Conservation (phyloP, 1,140 invertebrate species). For the Drosophila lacteicornis region DNA sequence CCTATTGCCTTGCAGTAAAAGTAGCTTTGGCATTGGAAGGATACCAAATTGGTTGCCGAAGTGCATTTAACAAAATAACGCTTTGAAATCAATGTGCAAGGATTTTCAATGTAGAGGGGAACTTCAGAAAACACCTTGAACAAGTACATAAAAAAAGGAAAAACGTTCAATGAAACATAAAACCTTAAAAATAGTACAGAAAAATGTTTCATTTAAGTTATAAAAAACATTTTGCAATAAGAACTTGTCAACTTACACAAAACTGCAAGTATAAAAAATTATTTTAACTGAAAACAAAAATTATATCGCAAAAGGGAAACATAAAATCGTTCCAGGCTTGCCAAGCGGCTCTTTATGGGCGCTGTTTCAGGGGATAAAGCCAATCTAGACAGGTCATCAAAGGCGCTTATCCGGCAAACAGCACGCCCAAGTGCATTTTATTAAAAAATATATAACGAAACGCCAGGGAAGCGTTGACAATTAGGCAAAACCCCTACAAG, state of each 20-base stretch:
- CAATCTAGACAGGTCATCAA: conserved; percentile 14
- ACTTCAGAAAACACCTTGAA: background rate
- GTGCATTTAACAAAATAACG: background rate
- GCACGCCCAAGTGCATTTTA: conserved; percentile 8
- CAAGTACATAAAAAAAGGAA: background rate
- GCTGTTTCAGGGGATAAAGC: background rate
- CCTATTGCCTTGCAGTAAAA: background rate
- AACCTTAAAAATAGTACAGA: background rate
- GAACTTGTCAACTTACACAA: too few species aligned
- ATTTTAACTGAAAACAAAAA: background rate
- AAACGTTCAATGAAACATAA: background rate
- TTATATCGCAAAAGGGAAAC: background rate
- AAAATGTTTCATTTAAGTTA: too few species aligned
- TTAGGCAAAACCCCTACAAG: conserved; percentile 38
- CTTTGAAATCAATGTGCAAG: background rate
- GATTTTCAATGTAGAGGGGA: background rate
- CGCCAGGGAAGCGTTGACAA: conserved; percentile 35
- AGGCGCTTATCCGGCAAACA: background rate
- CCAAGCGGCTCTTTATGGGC: background rate
- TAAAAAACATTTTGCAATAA: too few species aligned
- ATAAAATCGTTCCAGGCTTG: background rate
- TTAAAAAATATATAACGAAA: conserved; percentile 5
- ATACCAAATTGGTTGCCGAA: background rate
- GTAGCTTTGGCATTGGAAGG: background rate
- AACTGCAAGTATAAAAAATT: background rate